Conservation (phyloP, 2,797 vertebrate species). For the Vultur gryphus region DNA sequence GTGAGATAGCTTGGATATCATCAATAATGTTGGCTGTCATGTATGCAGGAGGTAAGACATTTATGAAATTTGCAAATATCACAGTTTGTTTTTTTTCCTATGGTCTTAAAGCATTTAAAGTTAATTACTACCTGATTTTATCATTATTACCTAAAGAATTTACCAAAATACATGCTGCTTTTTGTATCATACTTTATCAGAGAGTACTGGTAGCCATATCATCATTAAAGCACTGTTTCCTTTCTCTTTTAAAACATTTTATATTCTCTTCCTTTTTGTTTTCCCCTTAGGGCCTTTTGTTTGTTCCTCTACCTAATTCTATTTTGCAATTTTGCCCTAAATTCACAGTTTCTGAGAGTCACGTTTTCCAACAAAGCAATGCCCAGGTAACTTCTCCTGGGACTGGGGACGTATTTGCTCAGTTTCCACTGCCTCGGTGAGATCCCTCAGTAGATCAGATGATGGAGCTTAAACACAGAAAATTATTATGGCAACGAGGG, state of each 20-base stretch:
- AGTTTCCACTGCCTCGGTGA: neutral
- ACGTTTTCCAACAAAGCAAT: neutral
- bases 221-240: neutral
- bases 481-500: neutral
- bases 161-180: neutral
- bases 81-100: neutral
- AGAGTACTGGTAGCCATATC: neutral
- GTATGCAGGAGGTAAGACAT: slow-evolving; percentile 92
- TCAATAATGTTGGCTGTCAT: slow-evolving; percentile 97
- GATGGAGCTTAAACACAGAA: neutral
- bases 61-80: neutral
- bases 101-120: neutral
- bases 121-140: neutral
- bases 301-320: neutral
- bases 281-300: neutral
- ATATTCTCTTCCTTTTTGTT: neutral
- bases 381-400: neutral
- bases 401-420: neutral
- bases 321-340: neutral
- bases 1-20: slow-evolving; percentile 95
- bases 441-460: neutral
- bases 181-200: neutral
- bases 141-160: neutral
- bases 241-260: neutral
- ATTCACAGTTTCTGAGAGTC: neutral